These are phyloP conservation scores for Oscheius sp. DNA, from an alignment of 1,140 invertebrate genomes.

Conservation along the genomic window DNA sequence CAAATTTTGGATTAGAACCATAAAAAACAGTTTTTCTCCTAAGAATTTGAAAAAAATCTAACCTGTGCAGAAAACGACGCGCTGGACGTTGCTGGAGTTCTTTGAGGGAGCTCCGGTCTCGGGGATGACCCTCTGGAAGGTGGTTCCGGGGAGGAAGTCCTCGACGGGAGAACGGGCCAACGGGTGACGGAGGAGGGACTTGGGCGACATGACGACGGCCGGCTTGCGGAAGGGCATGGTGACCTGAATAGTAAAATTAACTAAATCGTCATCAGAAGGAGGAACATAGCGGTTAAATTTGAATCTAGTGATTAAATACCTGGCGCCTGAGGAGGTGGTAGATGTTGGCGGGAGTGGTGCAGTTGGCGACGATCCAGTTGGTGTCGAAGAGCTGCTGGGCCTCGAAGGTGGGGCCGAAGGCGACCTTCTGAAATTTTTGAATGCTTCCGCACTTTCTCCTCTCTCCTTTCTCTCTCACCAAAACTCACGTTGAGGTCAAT, in stretches of 20 bases:
- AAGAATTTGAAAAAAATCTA: too few relatives aligned
- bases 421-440: slow-evolving; percentile 64
- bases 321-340: slow-evolving; percentile 94
- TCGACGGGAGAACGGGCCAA: slow-evolving; percentile 90
- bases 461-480: neutral
- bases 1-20: neutral
- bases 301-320: slow-evolving; percentile 23
- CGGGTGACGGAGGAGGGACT: slow-evolving; percentile 89
- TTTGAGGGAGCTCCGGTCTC: slow-evolving; percentile 47
- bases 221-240: slow-evolving; percentile 92
- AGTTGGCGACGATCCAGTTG: slow-evolving; percentile 85
- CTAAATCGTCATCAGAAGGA: neutral
- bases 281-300: neutral
- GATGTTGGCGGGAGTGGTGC: slow-evolving; percentile 90
- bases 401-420: slow-evolving; percentile 79
- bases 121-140: slow-evolving; percentile 55
- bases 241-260: slow-evolving; percentile 61
- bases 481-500: slow-evolving; percentile 42
- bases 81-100: slow-evolving; percentile 62
- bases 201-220: slow-evolving; percentile 92
- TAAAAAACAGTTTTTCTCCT: too few relatives aligned
- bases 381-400: slow-evolving; percentile 94
- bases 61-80: slow-evolving; percentile 65
- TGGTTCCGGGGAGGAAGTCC: slow-evolving; percentile 69
- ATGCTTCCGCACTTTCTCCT: neutral